Evolutionary conservation across 2,797 vertebrate genomes (phyloP).

Genomic region (Otus scops): DNA sequence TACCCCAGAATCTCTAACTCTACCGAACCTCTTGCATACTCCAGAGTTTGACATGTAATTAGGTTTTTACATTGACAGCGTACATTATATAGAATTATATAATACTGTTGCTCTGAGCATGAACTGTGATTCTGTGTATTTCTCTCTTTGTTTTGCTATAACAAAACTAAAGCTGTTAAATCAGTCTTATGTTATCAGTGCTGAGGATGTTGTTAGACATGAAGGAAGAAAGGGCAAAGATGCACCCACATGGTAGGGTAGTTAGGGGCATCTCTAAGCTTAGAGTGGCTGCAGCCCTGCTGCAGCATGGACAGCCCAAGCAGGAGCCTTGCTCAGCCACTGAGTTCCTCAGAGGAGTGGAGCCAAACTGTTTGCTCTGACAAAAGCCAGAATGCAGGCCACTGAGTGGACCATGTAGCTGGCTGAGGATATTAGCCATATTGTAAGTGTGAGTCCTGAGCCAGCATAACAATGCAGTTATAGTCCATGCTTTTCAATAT

Average conservation of each 20-base stretch:
- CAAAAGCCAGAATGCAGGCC: not conserved
- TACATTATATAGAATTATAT: not conserved
- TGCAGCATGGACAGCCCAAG: not conserved
- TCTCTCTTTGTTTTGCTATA: not conserved
- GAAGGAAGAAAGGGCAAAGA: not conserved
- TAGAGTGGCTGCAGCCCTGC: not conserved
- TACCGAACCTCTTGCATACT: not conserved
- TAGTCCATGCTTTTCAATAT: not conserved
- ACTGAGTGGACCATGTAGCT: rapidly evolving
- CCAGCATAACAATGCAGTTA: not conserved
- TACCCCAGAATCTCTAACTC: not conserved
- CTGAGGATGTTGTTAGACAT: not conserved
- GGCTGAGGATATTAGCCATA: not conserved
- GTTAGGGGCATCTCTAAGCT: not conserved
- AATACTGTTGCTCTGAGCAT: not conserved
- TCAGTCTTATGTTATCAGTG: not conserved
- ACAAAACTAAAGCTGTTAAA: not conserved
- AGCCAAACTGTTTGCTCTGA: not conserved
- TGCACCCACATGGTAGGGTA: not conserved
- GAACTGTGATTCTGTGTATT: not conserved
- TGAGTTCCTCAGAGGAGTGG: not conserved
- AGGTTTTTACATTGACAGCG: not conserved
- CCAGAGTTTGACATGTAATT: not conserved
- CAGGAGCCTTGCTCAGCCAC: not conserved
- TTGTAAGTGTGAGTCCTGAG: not conserved